Conservation (phyloP, 1,140 invertebrate species). For the Amyelois transitella region DNA sequence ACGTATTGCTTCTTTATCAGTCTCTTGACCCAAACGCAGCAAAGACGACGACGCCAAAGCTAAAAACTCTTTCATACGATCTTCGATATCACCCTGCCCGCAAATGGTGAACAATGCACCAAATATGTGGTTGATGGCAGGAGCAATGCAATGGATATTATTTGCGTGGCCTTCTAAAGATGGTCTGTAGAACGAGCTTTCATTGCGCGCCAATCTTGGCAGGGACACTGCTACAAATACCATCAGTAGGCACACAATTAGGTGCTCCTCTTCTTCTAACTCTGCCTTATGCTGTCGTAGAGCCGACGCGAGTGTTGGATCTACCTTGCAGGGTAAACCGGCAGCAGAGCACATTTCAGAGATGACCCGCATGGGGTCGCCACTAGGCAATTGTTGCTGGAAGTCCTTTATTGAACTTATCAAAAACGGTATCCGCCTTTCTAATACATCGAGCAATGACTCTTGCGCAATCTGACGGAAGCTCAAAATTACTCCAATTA, state of each 20-base stretch:
- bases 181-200: constrained; percentile 91
- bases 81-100: constrained; percentile 95
- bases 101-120: constrained; percentile 97
- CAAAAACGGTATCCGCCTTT: constrained; percentile 96
- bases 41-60: constrained; percentile 97
- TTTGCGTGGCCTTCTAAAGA: constrained; percentile 96
- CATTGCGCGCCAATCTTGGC: constrained; percentile 94
- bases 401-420: constrained; percentile 96
- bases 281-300: constrained; percentile 91
- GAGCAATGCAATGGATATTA: constrained; percentile 98
- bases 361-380: constrained; percentile 93
- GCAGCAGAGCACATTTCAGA: constrained; percentile 98
- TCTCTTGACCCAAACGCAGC: constrained; percentile 94
- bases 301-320: constrained; percentile 93
- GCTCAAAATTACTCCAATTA: constrained; percentile 97
- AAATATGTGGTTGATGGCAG: constrained; percentile 97
- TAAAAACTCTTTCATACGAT: constrained; percentile 98
- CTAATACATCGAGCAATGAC: constrained; percentile 94
- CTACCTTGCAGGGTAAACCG: constrained; percentile 93
- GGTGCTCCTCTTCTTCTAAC: constrained; percentile 91
- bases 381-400: constrained; percentile 91
- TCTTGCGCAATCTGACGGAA: constrained; percentile 96
- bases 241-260: constrained; percentile 96
- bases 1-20: constrained; percentile 93
- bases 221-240: constrained; percentile 99